phyloP scores from a whole-genome alignment of 2,888 invertebrate genomes.

The Cerceris rybyensis region DNA sequence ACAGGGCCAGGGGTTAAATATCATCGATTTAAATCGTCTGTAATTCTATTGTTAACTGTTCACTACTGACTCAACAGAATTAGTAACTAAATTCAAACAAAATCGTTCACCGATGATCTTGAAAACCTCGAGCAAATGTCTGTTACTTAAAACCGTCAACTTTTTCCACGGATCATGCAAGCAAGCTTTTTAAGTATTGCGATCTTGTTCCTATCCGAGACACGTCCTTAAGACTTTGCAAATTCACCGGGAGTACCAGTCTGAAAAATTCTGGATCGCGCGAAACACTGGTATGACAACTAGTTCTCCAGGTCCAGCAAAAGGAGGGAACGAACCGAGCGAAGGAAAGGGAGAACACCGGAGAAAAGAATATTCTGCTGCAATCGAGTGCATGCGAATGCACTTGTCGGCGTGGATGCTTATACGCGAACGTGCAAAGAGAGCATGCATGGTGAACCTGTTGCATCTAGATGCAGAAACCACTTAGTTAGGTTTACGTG shows the following conservation, averaged over 20 bases:
- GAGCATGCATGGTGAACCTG: constrained; percentile 54
- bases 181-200: constrained; percentile 33
- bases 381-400: constrained; percentile 42
- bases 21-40: too few relatives aligned
- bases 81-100: too few relatives aligned
- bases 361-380: constrained; percentile 45
- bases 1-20: too few relatives aligned
- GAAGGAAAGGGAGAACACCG: neutral
- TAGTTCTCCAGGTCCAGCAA: constrained; percentile 53
- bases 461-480: constrained; percentile 40
- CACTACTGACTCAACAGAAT: too few relatives aligned
- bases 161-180: constrained; percentile 34
- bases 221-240: constrained; percentile 24
- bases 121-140: too few relatives aligned
- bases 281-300: constrained; percentile 64
- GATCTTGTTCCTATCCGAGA: constrained; percentile 4
- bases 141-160: neutral
- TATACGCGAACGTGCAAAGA: neutral
- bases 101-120: too few relatives aligned
- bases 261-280: constrained; percentile 51
- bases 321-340: constrained; percentile 8
- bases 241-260: constrained; percentile 30
- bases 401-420: constrained; percentile 33
- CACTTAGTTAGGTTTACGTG: constrained; percentile 47
- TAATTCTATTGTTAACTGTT: too few relatives aligned